Base-by-base conservation (phyloP, 2,113 vertebrate genomes). In the Dicaeum eximium region DNA sequence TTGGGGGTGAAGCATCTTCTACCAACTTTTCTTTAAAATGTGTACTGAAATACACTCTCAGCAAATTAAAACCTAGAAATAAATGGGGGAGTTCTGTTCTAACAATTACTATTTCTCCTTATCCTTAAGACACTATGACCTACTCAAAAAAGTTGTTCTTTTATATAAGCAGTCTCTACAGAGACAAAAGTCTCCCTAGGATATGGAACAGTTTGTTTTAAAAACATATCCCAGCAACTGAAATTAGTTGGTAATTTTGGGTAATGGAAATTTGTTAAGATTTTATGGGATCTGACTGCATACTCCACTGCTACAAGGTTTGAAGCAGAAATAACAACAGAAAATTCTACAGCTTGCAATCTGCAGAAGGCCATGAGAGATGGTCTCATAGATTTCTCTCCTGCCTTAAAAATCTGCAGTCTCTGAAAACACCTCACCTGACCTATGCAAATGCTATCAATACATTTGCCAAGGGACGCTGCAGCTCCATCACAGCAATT, bases 261-360 rank as follows among this genome's bases (percentile, higher is more conserved):
- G 8, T 23, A 69, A 78, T 2, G 3, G 20, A 38, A 82, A 94
- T 51, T 61, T 57, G 6, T 70, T 57, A 38, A 24, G 42, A 42
- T 82, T 93, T 95, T 47, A 83, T 40, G 33, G 35, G 33, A 85
- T 64, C 28, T 67, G 64, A 86, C 45, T 66, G 47, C 47, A 86
- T 22, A 50, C 12, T 42, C 54, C 73, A 50, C 17, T 65, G 54
- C 42, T 85, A 88, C n/a, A 66, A 72, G 28, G 58, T 72, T 87
- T 45, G 85, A 82, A 90, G 70, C 23, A 80, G 25, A 67, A 67
- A 51, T 7, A 90, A 62, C 18, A 7, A 65, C 4, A 71, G 24
- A 81, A 87, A 87, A 87, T 35, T 65, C 37, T n/a, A 53, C 2
- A 3, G 38, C 17, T 22, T 77, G 30, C 35, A 50, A 23, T 23